Conservation (phyloP, 2,113 vertebrate species). For the Rhinichthys klamathensis region DNA sequence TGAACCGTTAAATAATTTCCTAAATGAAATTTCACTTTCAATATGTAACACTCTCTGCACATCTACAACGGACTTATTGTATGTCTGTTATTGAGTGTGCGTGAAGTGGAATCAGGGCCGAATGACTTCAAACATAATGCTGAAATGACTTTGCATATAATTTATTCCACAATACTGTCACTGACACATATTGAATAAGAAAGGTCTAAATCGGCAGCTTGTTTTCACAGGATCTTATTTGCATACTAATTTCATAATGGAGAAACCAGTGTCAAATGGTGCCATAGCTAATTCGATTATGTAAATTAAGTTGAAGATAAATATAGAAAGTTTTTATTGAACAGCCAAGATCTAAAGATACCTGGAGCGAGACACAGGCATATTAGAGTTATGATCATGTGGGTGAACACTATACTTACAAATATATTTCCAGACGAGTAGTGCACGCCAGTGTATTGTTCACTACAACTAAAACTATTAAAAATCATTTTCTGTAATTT, state of each 20-base stretch:
- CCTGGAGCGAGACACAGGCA: background rate
- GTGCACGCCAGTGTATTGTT: background rate
- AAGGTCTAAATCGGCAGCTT: conserved; percentile 17
- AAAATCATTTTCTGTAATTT: background rate
- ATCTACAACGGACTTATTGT: background rate
- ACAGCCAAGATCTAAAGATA: conserved; percentile 6
- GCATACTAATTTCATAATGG: conserved; percentile 36
- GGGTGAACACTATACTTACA: background rate
- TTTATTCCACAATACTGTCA: conserved; percentile 8
- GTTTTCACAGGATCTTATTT: conserved; percentile 13
- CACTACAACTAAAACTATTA: background rate
- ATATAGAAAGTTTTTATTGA: background rate
- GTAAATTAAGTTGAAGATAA: conserved; percentile 22
- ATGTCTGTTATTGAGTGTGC: background rate
- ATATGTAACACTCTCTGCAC: background rate
- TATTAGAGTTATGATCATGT: background rate
- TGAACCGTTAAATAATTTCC: conserved; percentile 14
- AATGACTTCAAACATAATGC: conserved; percentile 4
- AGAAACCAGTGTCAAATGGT: conserved; percentile 13
- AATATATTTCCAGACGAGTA: background rate
- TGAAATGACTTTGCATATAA: conserved; percentile 16
- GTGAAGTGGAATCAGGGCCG: background rate
- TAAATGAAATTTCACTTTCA: background rate
- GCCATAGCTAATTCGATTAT: conserved; percentile 28
- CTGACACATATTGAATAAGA: conserved; percentile 17